Conservation (phyloP, 2,797 vertebrate species). For the Coreius guichenoti region DNA sequence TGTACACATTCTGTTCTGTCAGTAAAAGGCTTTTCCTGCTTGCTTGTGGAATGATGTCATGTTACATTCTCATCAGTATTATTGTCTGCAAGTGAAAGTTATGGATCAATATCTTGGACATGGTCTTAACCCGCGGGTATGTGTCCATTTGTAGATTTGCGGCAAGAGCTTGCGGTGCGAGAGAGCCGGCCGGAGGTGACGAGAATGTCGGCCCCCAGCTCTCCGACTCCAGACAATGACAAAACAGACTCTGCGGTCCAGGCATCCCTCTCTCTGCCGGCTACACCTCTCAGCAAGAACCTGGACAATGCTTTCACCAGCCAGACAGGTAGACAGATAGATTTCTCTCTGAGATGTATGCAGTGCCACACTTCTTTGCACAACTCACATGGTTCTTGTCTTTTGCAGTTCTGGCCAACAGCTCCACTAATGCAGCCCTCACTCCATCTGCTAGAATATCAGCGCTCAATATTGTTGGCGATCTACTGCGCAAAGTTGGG, state of each 20-base stretch:
- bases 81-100: neutral
- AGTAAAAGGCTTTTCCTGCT: neutral
- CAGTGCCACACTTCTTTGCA: neutral
- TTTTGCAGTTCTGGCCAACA: constrained; percentile 83
- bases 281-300: constrained; percentile 90
- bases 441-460: constrained; percentile 97
- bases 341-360: neutral
- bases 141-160: constrained; percentile 79
- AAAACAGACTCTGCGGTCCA: constrained; percentile 92
- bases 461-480: constrained; percentile 96
- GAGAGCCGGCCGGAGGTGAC: constrained; percentile 89
- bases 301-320: constrained; percentile 90
- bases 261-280: constrained; percentile 90
- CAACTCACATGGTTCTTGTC: neutral
- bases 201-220: constrained; percentile 91
- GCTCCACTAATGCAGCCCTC: constrained; percentile 89
- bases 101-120: neutral
- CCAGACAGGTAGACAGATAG: constrained; percentile 80
- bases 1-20: constrained; percentile 4
- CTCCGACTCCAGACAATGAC: constrained; percentile 88
- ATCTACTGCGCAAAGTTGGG: constrained; percentile 96
- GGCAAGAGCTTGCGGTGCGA: constrained; percentile 93
- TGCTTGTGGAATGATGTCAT: constrained; percentile 10
- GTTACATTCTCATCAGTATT: neutral
- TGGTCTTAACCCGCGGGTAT: neutral